These are phyloP conservation scores for Steinernema feltiae DNA, from an alignment of 1,140 invertebrate species.

Conservation along the genomic window DNA sequence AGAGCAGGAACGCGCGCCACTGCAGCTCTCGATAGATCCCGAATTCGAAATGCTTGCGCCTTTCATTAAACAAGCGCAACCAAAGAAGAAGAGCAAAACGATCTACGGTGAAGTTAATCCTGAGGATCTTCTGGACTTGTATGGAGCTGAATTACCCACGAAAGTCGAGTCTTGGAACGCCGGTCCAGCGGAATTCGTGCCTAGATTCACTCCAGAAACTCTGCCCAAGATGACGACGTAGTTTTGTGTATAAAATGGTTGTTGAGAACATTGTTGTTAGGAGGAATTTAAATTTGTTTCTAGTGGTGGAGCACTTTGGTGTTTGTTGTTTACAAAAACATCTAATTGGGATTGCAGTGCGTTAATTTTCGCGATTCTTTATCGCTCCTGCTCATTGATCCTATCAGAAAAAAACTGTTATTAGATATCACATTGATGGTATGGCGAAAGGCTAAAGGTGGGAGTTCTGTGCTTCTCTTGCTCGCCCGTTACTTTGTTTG, in stretches of 20 bases:
- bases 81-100: conserved; percentile 21
- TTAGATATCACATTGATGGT: too few species aligned
- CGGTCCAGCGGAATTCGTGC: conserved; percentile 25
- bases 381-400: too few species aligned
- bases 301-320: neutral
- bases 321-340: too few species aligned
- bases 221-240: neutral
- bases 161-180: conserved; percentile 47
- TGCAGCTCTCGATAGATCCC: conserved; percentile 51
- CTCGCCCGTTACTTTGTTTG: too few species aligned
- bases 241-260: neutral
- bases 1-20: conserved; percentile 30
- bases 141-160: conserved; percentile 49
- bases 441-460: too few species aligned
- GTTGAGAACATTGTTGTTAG: neutral
- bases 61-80: conserved; percentile 43
- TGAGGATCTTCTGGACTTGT: conserved; percentile 44
- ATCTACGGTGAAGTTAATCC: conserved; percentile 53
- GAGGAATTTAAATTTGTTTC: neutral
- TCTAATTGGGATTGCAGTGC: too few species aligned
- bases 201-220: conserved; percentile 21
- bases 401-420: too few species aligned
- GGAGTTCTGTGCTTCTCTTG: too few species aligned
- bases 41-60: conserved; percentile 45
- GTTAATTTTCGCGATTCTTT: too few species aligned